Percentiles rank a stretch among this genome's conserved stretches.
These are phyloP conservation scores for Pleuronectes platessa DNA, from an alignment of 2,113 vertebrate species.

Conservation along the genomic window DNA sequence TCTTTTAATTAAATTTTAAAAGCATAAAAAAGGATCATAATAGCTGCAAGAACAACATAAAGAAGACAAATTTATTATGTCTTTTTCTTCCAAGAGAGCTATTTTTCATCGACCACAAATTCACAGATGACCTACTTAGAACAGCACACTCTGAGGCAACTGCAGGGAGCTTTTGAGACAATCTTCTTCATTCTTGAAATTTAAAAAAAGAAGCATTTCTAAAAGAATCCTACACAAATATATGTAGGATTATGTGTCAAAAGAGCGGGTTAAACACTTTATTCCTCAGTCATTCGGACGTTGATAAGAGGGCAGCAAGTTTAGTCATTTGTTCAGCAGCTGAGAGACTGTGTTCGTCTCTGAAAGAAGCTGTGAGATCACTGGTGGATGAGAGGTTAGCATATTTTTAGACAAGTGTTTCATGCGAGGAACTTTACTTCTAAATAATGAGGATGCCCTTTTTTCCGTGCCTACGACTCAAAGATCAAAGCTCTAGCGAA, in stretches of 20 bases:
- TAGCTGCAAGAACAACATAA: constrained; percentile 28
- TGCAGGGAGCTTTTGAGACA: constrained; percentile 40
- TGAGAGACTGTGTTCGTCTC: constrained; percentile 46
- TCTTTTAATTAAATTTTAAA: constrained; percentile 33
- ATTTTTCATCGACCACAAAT: constrained; percentile 41
- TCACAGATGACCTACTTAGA: constrained; percentile 70
- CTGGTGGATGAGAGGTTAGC: constrained; percentile 64
- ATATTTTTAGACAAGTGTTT: constrained; percentile 74
- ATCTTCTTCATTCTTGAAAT: constrained; percentile 16
- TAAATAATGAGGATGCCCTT: constrained; percentile 73
- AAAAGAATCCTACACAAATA: background rate
- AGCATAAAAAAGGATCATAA: constrained; percentile 29
- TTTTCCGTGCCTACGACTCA: constrained; percentile 41
- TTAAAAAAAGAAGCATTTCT: constrained; percentile 22
- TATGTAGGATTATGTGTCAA: background rate
- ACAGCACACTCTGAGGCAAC: constrained; percentile 22
- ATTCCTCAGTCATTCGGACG: constrained; percentile 46
- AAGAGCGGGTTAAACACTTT: constrained; percentile 40
- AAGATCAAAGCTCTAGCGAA: constrained; percentile 61
- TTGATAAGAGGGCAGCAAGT: constrained; percentile 40
- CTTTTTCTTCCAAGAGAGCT: constrained; percentile 25
- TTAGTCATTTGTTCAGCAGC: constrained; percentile 48
- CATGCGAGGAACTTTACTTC: constrained; percentile 54
- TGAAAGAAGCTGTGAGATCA: constrained; percentile 63
- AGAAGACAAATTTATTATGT: constrained; percentile 13